These are phyloP conservation scores for Drosophila guanche DNA, from an alignment of 1,140 invertebrate species.

Conservation along the genomic window DNA sequence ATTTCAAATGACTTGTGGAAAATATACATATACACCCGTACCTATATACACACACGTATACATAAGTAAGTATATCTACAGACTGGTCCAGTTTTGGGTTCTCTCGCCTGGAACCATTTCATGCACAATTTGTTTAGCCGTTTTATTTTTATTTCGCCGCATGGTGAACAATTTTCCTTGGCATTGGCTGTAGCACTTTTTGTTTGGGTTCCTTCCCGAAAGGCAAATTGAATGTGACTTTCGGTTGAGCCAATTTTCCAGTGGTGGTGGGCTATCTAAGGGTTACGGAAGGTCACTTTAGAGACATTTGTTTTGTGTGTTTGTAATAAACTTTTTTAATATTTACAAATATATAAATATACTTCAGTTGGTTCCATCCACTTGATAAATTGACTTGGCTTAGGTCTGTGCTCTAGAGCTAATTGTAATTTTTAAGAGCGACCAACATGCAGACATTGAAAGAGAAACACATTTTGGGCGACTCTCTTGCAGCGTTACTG, in stretches of 20 bases:
- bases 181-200: conserved; percentile 34
- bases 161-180: conserved; percentile 65
- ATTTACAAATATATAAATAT: background rate
- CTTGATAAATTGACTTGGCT: background rate
- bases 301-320: background rate
- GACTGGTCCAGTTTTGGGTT: conserved; percentile 19
- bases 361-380: background rate
- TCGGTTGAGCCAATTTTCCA: conserved; percentile 56
- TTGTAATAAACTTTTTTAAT: background rate
- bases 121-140: conserved; percentile 75
- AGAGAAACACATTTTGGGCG: conserved; percentile 1
- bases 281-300: background rate
- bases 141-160: conserved; percentile 79
- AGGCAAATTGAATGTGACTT: conserved; percentile 64
- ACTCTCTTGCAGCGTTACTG: background rate
- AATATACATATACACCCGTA: conserved; percentile 10
- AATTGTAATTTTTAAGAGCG: conserved; percentile 15
- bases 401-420: conserved; percentile 1
- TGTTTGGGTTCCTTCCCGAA: background rate
- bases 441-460: background rate
- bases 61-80: background rate
- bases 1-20: conserved; percentile 62
- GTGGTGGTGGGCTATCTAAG: background rate
- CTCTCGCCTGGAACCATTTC: conserved; percentile 51
- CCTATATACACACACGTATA: conserved; percentile 5